Base-by-base conservation (phyloP, 1,140 invertebrate species). In the Cotesia glomerata region DNA sequence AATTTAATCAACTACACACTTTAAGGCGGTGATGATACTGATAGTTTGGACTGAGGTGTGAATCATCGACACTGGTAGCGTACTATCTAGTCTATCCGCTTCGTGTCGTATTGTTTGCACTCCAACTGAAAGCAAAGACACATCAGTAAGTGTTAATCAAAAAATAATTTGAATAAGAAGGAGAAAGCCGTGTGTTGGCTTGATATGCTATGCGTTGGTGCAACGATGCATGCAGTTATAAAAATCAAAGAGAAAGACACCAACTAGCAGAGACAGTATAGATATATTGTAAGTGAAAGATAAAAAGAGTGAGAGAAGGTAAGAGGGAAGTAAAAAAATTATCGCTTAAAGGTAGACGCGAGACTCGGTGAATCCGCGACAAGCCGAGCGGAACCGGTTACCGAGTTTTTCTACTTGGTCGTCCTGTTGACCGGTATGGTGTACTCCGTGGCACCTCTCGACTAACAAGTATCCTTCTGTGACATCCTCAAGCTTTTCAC, bases 371-470 rank as follows among this genome's bases (percentile, higher is more conserved):
- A 66, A 65, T 72, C 62, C 36, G 62, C 62, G 32, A 45, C 62
- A n/a, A 26, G 14, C 63, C 65, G 54, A n/a, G 65, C 16, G 56
- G 65, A 72, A 72, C 71, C 71, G 71, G 71, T 72, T 72, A 34
- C 64, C 18, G 54, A 66, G 65, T 45, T 72, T 72, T 72, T 72
- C 65, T 64, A 67, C 58, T 16, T 49, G 13, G 36, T 67, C 49
- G 11, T 67, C 65, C 39, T 51, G 32, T 26, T 49, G 3, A 54
- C 65, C 39, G 16, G 32, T 26, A 5, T 13, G 34, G 35, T 62
- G 59, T 39, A 62, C 5, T 14, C 9, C 65, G 26, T 51, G 49
- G 26, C 63, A 45, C 39, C 39, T 45, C 63, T 26, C 39, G 36
- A 51, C 63, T 65, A 65, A 65, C 63, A 18, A 65, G 63, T 45